Percentiles rank a stretch among this genome's conserved stretches.
These are phyloP conservation scores for Ceryle rudis DNA, from an alignment of 2,797 vertebrate genomes.

Conservation along the genomic window DNA sequence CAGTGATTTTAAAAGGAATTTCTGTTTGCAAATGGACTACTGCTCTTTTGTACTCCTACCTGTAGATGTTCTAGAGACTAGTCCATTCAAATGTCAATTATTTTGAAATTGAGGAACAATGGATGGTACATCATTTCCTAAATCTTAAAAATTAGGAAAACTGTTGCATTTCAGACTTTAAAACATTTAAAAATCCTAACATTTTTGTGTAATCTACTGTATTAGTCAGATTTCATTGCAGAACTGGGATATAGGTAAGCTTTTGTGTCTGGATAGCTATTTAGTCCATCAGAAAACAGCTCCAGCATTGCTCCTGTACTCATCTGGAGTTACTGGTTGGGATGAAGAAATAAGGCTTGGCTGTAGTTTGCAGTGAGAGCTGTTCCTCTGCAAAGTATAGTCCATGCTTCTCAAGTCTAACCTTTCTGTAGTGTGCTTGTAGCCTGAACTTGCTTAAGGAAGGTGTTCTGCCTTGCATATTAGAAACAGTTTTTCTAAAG, in stretches of 20 bases:
- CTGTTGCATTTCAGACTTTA: neutral
- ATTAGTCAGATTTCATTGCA: neutral
- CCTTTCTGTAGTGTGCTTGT: neutral
- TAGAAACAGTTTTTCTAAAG: neutral
- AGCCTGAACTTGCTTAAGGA: neutral
- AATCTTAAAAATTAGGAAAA: neutral
- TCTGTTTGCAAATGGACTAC: neutral
- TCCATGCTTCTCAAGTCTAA: neutral
- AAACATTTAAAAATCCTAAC: neutral
- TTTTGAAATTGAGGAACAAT: neutral
- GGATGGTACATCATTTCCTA: fast-evolving
- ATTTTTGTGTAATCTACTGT: neutral
- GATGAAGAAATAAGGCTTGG: neutral
- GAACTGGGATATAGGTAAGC: neutral
- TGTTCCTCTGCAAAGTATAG: neutral
- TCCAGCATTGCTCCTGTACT: neutral
- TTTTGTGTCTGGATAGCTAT: neutral
- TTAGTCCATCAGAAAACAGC: neutral
- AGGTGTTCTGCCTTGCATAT: neutral
- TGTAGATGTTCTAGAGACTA: neutral
- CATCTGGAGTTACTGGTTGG: neutral
- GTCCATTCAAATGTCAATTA: neutral
- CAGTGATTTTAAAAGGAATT: neutral
- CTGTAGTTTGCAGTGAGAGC: neutral
- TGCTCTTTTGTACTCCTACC: neutral